A percentile compares a stretch with the other conserved stretches of the same genome.
These are phyloP conservation scores for Stomatorhinus ivindoensis DNA, from an alignment of 2,113 vertebrate species.

Conservation along the genomic window DNA sequence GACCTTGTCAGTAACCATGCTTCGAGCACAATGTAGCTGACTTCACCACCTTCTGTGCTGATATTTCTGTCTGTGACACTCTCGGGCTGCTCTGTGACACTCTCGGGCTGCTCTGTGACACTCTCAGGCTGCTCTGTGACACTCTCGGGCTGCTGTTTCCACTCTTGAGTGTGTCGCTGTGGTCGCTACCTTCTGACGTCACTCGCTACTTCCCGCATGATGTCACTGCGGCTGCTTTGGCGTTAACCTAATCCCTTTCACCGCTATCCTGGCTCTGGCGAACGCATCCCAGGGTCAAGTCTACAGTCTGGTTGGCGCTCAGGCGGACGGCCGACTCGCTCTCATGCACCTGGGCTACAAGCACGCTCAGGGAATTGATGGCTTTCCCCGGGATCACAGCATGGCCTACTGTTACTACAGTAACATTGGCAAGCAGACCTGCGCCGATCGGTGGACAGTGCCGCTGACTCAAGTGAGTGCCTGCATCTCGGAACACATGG, in stretches of 20 bases:
- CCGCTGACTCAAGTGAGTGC: conserved; percentile 64
- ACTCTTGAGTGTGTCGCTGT: not conserved
- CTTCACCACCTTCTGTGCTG: not conserved
- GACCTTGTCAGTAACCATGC: not conserved
- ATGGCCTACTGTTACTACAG: conserved; percentile 78
- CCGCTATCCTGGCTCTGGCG: not conserved
- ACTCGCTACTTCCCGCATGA: not conserved
- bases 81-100: not conserved
- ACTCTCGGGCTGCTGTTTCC: not conserved
- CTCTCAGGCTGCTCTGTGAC: not conserved
- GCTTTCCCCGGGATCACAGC: conserved; percentile 72
- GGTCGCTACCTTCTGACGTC: not conserved
- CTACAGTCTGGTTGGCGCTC: conserved; percentile 80
- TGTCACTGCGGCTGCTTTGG: not conserved
- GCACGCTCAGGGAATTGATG: conserved; percentile 77
- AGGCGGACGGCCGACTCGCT: conserved; percentile 68
- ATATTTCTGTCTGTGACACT: not conserved
- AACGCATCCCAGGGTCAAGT: conserved; percentile 69
- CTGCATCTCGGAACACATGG: no score
- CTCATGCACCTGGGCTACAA: conserved; percentile 90
- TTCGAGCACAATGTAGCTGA: not conserved
- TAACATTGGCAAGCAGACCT: conserved; percentile 71
- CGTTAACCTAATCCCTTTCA: not conserved
- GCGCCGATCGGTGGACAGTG: conserved; percentile 53
- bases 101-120: not conserved